Conservation (phyloP, 1,140 invertebrate species). For the Drosophila lacertosa region DNA sequence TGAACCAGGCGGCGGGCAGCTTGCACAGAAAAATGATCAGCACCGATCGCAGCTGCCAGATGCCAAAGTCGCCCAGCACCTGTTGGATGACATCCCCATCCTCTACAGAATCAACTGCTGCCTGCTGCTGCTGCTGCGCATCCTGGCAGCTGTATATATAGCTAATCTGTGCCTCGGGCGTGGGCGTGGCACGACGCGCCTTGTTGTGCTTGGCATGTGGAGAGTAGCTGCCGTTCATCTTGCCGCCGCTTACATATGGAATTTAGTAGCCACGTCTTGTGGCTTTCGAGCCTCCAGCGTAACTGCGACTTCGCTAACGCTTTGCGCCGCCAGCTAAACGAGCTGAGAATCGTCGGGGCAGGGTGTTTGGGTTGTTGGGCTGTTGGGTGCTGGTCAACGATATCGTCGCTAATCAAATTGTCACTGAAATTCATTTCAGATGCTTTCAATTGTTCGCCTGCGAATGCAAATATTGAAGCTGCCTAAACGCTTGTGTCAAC, state of each 20-base stretch:
- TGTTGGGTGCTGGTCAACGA: conserved; percentile 69
- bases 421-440: conserved; percentile 38
- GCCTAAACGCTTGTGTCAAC: conserved; percentile 60
- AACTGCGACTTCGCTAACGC: conserved; percentile 65
- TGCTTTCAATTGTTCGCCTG: conserved; percentile 22
- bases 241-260: conserved; percentile 7
- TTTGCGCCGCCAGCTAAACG: conserved; percentile 47
- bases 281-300: conserved; percentile 57
- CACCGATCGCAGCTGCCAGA: conserved; percentile 82
- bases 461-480: conserved; percentile 47
- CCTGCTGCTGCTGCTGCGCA: conserved; percentile 8
- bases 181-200: conserved; percentile 33
- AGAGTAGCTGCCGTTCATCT: conserved; percentile 19
- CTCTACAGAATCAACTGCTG: background rate
- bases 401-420: conserved; percentile 75
- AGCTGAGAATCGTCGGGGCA: conserved; percentile 23
- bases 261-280: conserved; percentile 60
- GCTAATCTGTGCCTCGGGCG: conserved; percentile 21
- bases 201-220: conserved; percentile 22
- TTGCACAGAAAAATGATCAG: conserved; percentile 83
- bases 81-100: conserved; percentile 61
- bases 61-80: conserved; percentile 80
- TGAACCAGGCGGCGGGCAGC: conserved; percentile 84
- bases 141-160: conserved; percentile 28
- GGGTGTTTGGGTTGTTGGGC: no score